Evolutionary conservation across 2,113 vertebrate species (phyloP).

Genomic region (Epinephelus fuscoguttatus): DNA sequence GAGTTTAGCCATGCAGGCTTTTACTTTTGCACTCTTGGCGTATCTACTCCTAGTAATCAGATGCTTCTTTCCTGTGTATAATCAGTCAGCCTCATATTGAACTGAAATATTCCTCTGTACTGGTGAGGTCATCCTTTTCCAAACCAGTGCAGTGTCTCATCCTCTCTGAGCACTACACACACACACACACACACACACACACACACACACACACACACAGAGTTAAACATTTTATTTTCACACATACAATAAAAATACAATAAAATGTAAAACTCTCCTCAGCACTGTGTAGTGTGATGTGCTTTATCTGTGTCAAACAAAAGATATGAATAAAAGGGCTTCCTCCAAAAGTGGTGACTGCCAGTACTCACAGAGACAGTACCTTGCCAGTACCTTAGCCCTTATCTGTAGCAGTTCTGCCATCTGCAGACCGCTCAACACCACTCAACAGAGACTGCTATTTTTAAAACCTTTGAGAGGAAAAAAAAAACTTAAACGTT

Average conservation of each 20-base stretch:
- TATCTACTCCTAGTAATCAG: background rate
- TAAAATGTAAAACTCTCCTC: background rate
- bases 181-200: no score
- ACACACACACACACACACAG: background rate
- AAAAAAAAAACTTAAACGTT: no score
- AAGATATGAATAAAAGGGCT: slow-evolving; percentile 11
- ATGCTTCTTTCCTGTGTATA: background rate
- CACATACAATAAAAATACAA: background rate
- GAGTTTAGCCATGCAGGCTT: background rate
- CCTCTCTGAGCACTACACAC: background rate
- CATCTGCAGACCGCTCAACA: background rate
- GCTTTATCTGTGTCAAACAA: slow-evolving; percentile 1
- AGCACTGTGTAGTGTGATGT: background rate
- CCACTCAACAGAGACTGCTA: background rate
- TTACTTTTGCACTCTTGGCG: background rate
- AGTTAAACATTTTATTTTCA: background rate
- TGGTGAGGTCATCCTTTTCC: background rate
- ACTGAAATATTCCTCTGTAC: background rate
- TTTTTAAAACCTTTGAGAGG: slow-evolving; percentile 21
- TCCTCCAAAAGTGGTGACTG: slow-evolving; percentile 20
- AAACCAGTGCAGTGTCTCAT: background rate
- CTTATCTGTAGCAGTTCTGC: slow-evolving; percentile 3
- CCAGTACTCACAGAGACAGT: slow-evolving; percentile 16
- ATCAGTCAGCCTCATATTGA: background rate
- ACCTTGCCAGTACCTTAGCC: background rate